Percentiles rank a stretch among this genome's conserved stretches.
Evolutionary conservation across 2,797 vertebrate genomes (phyloP).

Genomic region (Premnoplex brunnescens): DNA sequence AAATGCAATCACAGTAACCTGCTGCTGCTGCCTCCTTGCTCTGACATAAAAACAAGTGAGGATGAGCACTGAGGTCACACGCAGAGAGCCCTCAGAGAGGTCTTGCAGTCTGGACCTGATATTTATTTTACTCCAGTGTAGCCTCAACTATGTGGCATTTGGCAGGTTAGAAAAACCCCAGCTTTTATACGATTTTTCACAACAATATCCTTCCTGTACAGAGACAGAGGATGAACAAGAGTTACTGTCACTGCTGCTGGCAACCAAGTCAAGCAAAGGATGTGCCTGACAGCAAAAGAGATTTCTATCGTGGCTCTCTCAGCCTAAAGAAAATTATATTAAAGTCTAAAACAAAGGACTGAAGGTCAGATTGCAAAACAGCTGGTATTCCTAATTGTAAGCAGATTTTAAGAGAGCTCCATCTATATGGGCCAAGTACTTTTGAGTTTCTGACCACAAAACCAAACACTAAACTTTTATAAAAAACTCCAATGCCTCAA

Average conservation of each 20-base stretch:
- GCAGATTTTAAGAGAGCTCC: not conserved
- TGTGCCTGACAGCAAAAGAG: not conserved
- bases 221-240: not conserved
- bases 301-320: not conserved
- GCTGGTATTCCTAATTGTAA: not conserved
- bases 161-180: not conserved
- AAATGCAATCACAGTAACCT: not conserved
- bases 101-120: not conserved
- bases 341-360: not conserved
- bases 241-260: not conserved
- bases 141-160: not conserved
- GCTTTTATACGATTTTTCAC: not conserved
- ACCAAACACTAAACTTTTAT: not conserved
- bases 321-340: not conserved
- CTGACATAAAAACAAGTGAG: not conserved
- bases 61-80: not conserved
- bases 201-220: not conserved
- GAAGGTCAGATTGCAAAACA: slow-evolving; percentile 2
- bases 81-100: not conserved
- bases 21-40: not conserved
- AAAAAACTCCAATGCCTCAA: not conserved
- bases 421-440: not conserved
- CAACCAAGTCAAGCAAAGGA: not conserved
- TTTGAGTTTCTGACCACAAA: slow-evolving; percentile 18
- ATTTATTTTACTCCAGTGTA: not conserved